A percentile compares a stretch with the other conserved stretches of the same genome.
These are phyloP conservation scores for Leucopternis melanops DNA, from an alignment of 2,113 vertebrate genomes.

Conservation along the genomic window DNA sequence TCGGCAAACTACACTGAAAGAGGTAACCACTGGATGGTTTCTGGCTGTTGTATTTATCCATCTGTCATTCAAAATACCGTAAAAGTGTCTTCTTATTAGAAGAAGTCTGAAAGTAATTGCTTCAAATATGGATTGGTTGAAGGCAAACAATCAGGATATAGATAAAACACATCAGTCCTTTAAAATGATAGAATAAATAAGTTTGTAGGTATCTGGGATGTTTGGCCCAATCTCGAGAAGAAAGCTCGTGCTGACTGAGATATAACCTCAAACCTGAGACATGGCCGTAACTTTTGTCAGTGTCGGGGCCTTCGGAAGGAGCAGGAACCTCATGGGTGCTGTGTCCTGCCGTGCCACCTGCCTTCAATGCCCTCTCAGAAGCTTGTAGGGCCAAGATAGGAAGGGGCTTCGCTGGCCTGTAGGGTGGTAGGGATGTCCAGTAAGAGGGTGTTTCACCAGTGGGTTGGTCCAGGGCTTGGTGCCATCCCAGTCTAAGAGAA, in stretches of 20 bases:
- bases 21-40: background rate
- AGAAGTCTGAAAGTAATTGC: background rate
- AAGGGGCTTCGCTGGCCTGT: background rate
- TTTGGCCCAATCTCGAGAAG: background rate
- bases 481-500: background rate
- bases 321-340: background rate
- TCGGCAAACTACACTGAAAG: background rate
- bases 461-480: background rate
- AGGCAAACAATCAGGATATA: accelerated
- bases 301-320: background rate
- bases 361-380: background rate
- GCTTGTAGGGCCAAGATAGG: background rate
- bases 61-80: background rate
- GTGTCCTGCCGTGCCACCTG: background rate
- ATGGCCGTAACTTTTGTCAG: background rate
- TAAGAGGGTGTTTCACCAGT: background rate
- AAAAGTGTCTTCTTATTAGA: background rate
- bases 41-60: background rate
- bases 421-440: background rate
- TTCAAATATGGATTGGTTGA: background rate
- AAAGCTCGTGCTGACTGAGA: background rate
- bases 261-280: background rate
- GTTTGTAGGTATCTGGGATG: background rate
- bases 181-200: background rate
- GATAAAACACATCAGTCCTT: background rate